Conservation (phyloP, 2,888 invertebrate species). For the Drosophila glabriapex region DNA sequence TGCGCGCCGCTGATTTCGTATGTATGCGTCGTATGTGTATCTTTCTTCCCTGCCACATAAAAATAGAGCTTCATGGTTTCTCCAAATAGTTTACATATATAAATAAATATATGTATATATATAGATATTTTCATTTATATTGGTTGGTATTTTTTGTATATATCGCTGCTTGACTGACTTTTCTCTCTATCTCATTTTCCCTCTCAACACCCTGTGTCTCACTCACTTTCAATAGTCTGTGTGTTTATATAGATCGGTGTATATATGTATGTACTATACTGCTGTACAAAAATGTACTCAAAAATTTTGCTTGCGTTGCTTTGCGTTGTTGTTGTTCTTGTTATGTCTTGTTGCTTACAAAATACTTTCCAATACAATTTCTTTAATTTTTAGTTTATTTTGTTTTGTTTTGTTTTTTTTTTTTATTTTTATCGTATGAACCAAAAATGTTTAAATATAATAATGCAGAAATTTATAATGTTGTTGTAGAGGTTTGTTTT, state of each 20-base stretch:
- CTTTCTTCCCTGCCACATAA: conserved; percentile 63
- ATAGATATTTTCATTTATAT: conserved; percentile 57
- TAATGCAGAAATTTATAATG: conserved; percentile 78
- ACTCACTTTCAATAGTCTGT: conserved; percentile 56
- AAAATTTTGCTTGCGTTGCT: conserved; percentile 74
- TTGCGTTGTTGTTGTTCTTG: conserved; percentile 54
- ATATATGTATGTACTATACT: conserved; percentile 45
- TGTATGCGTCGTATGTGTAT: conserved; percentile 26
- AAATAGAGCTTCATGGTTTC: conserved; percentile 74
- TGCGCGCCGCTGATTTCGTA: conserved; percentile 33
- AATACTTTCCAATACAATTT: conserved; percentile 59
- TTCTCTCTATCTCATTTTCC: conserved; percentile 31
- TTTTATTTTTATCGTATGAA: conserved; percentile 78
- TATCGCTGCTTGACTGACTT: conserved; percentile 48
- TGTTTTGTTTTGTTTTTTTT: conserved; percentile 46
- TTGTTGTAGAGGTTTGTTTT: conserved; percentile 62
- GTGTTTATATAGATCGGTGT: conserved; percentile 58
- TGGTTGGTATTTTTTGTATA: conserved; percentile 66
- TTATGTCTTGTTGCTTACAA: conserved; percentile 57
- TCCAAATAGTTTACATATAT: conserved; percentile 78
- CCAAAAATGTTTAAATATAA: conserved; percentile 82
- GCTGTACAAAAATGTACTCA: conserved; percentile 72
- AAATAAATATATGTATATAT: conserved; percentile 65
- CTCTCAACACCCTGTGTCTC: conserved; percentile 50
- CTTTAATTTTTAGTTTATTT: conserved; percentile 50